Evolutionary conservation across 2,113 vertebrate genomes (phyloP).

Genomic region (Hoplias malabaricus): DNA sequence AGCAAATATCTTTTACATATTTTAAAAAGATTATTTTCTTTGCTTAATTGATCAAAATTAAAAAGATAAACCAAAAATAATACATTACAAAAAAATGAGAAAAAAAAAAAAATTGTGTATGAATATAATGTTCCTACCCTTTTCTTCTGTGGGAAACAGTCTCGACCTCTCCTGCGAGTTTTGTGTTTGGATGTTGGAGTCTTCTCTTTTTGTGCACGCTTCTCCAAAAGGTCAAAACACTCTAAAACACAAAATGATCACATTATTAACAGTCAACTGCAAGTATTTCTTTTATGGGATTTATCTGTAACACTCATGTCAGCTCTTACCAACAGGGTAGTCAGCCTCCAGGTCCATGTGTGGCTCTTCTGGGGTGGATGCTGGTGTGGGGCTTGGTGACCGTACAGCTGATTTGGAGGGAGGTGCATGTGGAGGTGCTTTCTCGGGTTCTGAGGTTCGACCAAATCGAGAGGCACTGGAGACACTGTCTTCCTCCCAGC

Average conservation of each 20-base stretch:
- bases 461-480: constrained; percentile 76
- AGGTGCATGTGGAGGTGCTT: constrained; percentile 36
- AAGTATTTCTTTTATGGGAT: background rate
- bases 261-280: background rate
- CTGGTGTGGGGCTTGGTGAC: constrained; percentile 41
- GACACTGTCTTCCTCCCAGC: constrained; percentile 88
- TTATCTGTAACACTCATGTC: background rate
- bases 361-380: constrained; percentile 55
- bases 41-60: background rate
- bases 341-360: constrained; percentile 90
- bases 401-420: constrained; percentile 55
- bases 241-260: constrained; percentile 20
- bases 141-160: constrained; percentile 82
- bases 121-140: constrained; percentile 70
- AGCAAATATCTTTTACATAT: no score
- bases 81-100: background rate
- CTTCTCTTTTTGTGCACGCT: constrained; percentile 23
- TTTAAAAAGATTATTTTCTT: no score
- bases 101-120: background rate
- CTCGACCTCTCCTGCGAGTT: constrained; percentile 80
- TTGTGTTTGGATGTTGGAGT: constrained; percentile 65
- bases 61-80: background rate
- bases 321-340: constrained; percentile 82
- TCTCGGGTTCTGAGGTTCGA: constrained; percentile 71
- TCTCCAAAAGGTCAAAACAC: constrained; percentile 24